Evolutionary conservation across 2,113 vertebrate species (phyloP), one percentile per base, ranked within the genome.

Genomic region (Aldabrachelys gigantea): DNA sequence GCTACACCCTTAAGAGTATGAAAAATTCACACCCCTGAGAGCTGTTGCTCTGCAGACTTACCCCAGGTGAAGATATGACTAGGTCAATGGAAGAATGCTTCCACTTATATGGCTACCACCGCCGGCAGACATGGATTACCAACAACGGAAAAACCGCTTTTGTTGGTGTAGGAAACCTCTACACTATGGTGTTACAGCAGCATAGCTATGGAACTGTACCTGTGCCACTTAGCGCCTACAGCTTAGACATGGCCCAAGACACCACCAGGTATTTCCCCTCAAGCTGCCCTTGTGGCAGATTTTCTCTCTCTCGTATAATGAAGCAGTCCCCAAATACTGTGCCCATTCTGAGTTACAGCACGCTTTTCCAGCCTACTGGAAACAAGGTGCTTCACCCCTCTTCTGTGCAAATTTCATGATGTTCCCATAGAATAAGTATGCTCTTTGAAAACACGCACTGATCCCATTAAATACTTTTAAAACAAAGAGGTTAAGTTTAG

Each of bases 401-500:
- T 2, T 69, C 19, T 56, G 17, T 12, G 41, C 22, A 79, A 69
- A 17, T 10, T 78, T 56, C 24, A 85, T 44, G 41, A 78, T 47
- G 38, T 78, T 88, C 80, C 80, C 8, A 19, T 50, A 75, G 72
- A 35, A 56, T 44, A 41, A 21, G 8, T 89, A 80, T 44, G 0
- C 69, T 69, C 80, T 62, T 14, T 84, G 72, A 92, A 49, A 31
- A 91, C 53, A 8, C 62, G 7, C 35, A 80, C 47, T 76, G 80
- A 65, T 41, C 25, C 80, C n/a, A 10, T 29, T 90, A 93, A 94
- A 84, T 65, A 75, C 3, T 82, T 90, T 3, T 38, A 3, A 53
- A 50, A 88, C 9, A 91, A 91, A 88, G 83, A 84, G 5, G 5
- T 87, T 96, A 93, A 97, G 52, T 96, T 92, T 94, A 95, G 76